Base-by-base conservation (phyloP, 2,113 vertebrate genomes). In the Labrus mixtus region DNA sequence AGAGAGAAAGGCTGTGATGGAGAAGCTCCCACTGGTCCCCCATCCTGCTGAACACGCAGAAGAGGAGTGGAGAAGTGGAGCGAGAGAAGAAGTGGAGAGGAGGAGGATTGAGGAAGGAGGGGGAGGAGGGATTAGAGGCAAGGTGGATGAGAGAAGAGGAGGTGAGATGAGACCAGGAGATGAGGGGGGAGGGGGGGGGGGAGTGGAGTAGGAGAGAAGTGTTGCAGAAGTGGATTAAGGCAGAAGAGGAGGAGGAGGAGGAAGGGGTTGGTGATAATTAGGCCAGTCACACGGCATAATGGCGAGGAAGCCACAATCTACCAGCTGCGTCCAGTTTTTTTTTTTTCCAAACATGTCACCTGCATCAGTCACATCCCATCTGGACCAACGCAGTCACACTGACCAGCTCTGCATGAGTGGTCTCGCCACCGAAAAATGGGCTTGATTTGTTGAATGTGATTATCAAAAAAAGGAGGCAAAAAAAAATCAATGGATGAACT, bases 241-340 rank as follows among this genome's bases (percentile, higher is more conserved):
- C 77, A 43, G 61, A 51, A 82, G 79, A 81, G 64, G 73, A 85
- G 81, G 65, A 63, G 29, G 51, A 9, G 25, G 23, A 1, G 19
- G 20, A 12, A 11, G 56, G 22, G 62, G 51, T 33, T 15, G n/a
- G 79, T 78, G 85, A 88, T 93, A 92, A 93, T 94, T 94, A 91
- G 90, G 87, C 85, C 90, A 79, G 88, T 89, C 91, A 78, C 87
- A 78, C 68, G 69, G 80, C 80, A 85, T 89, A 91, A 93, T 91
- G 89, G 90, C 68, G 71, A 88, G 37, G 82, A 76, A 83, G 71
- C 86, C 87, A 79, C 86, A 87, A 82, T 81, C 82, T 77, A 79
- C 79, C 92, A 93, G 93, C 91, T 92, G 92, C 68, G 85, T 85
- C 89, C 88, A 79, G 82, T 82, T 73, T 75, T 33, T 33, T 75